Percentiles rank a stretch among this genome's conserved stretches.
Conservation (phyloP, 2,113 vertebrate species). For the Charina bottae region DNA sequence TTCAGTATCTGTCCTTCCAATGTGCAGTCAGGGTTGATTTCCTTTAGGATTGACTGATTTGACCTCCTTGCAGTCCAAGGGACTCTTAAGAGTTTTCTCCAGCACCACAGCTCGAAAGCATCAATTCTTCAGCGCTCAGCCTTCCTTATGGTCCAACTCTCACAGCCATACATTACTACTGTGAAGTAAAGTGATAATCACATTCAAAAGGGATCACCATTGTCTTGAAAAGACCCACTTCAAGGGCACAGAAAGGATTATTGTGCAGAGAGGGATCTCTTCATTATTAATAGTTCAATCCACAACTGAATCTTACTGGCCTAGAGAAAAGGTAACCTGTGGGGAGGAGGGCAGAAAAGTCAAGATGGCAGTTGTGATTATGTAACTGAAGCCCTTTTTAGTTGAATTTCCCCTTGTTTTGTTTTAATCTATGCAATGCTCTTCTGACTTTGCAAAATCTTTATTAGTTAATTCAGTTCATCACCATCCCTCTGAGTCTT, state of each 20-base stretch:
- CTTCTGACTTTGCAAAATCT: conserved; percentile 21
- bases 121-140: too few species aligned
- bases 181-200: background rate
- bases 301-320: background rate
- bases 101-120: too few species aligned
- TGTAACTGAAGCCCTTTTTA: background rate
- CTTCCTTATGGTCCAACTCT: too few species aligned
- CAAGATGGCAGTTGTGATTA: background rate
- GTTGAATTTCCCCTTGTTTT: conserved; percentile 43
- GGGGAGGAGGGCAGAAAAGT: background rate
- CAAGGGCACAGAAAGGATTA: background rate
- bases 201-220: background rate
- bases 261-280: background rate
- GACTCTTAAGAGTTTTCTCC: too few species aligned
- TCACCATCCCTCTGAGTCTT: conserved; percentile 12
- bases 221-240: background rate
- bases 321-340: background rate
- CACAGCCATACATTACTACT: too few species aligned
- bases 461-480: conserved; percentile 21
- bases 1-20: too few species aligned
- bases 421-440: conserved; percentile 5
- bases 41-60: too few species aligned
- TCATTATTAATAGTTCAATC: background rate
- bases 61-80: too few species aligned
- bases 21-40: too few species aligned